phyloP scores from a whole-genome alignment of 2,797 vertebrate species.

The Anguilla obscura region DNA sequence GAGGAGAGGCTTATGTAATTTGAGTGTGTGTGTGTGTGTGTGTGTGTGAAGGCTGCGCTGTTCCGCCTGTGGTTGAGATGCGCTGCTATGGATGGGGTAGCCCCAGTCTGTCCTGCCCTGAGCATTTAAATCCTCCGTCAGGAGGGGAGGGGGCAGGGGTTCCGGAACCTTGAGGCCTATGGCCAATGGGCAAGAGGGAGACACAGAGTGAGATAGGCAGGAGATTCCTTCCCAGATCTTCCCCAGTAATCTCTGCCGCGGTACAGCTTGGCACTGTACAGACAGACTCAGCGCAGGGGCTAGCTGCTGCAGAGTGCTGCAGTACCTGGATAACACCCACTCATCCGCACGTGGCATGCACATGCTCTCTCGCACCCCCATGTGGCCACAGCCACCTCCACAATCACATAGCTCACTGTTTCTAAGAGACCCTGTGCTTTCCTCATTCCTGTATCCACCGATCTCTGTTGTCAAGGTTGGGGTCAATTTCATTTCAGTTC shows the following conservation, averaged over 20 bases:
- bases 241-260: too few relatives aligned
- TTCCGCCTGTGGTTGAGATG: background rate
- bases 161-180: background rate
- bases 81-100: background rate
- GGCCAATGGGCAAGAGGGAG: background rate
- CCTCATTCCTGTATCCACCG: too few relatives aligned
- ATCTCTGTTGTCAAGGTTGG: too few relatives aligned
- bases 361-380: constrained; percentile 42
- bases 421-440: too few relatives aligned
- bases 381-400: too few relatives aligned
- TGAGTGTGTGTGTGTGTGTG: background rate
- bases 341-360: constrained; percentile 42
- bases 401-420: too few relatives aligned
- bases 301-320: constrained; percentile 77
- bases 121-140: background rate
- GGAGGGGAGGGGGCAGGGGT: background rate
- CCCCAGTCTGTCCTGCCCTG: background rate
- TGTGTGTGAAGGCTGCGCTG: background rate
- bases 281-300: constrained; percentile 62
- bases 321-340: constrained; percentile 65
- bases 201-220: background rate
- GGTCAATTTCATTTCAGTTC: too few relatives aligned
- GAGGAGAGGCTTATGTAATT: constrained; percentile 1
- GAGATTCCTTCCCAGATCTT: too few relatives aligned
- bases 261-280: too few relatives aligned